Evolutionary conservation across 2,113 vertebrate genomes (phyloP).

Genomic region (Daphoenositta chrysoptera): DNA sequence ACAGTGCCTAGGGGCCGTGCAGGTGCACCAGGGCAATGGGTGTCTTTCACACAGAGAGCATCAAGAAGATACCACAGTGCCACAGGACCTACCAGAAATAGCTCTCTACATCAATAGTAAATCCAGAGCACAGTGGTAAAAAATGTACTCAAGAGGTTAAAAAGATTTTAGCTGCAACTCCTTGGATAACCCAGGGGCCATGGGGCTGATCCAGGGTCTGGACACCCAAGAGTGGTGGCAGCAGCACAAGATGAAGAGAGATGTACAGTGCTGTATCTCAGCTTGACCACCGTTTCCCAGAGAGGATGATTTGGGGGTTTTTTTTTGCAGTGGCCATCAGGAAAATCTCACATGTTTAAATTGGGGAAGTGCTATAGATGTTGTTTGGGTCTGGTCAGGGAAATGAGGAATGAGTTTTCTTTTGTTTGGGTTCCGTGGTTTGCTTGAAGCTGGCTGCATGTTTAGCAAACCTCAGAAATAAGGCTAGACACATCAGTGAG

Average conservation of each 20-base stretch:
- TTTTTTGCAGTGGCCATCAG: not conserved
- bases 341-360: not conserved
- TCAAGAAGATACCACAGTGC: not conserved
- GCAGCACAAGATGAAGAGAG: fast-evolving
- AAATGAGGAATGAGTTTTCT: slow-evolving; percentile 50
- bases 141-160: not conserved
- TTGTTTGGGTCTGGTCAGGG: slow-evolving; percentile 9
- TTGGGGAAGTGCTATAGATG: slow-evolving; percentile 37
- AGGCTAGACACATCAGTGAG: not conserved
- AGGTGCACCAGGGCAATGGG: not conserved
- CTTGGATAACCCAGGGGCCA: not conserved
- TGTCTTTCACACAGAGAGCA: fast-evolving
- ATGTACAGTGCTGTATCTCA: not conserved
- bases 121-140: not conserved
- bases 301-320: not conserved
- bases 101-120: not conserved
- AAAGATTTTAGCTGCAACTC: not conserved
- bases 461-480: not conserved
- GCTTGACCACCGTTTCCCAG: not conserved
- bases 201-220: not conserved
- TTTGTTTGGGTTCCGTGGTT: slow-evolving; percentile 58
- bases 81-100: not conserved
- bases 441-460: not conserved
- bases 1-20: not conserved
- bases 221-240: not conserved